A percentile compares a stretch with the other conserved stretches of the same genome.
Conservation (phyloP, 2,888 invertebrate species). For the Alsophila aescularia region DNA sequence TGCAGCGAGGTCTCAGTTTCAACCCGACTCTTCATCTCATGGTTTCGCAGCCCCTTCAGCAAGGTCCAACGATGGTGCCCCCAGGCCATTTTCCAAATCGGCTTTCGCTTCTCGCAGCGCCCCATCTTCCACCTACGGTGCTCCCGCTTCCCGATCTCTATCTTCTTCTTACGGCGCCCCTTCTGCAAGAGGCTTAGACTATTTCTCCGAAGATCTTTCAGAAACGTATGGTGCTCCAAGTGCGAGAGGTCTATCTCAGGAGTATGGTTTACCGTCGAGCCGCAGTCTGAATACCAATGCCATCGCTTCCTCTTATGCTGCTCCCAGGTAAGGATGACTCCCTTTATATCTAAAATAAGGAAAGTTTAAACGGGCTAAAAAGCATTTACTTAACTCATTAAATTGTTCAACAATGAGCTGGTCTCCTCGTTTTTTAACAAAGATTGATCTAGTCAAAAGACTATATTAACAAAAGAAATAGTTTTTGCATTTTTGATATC, state of each 20-base stretch:
- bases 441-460: too few relatives aligned
- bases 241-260: conserved; percentile 54
- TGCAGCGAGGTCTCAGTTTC: conserved; percentile 9
- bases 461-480: too few relatives aligned
- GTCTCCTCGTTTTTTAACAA: too few relatives aligned
- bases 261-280: conserved; percentile 74
- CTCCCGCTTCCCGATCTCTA: conserved; percentile 16
- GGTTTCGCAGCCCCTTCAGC: background rate
- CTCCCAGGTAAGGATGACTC: conserved; percentile 46
- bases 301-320: conserved; percentile 61
- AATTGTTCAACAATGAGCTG: too few relatives aligned
- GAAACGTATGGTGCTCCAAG: conserved; percentile 73
- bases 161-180: conserved; percentile 17
- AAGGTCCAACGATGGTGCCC: conserved; percentile 16
- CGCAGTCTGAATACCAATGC: conserved; percentile 59
- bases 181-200: conserved; percentile 45
- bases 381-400: too few relatives aligned
- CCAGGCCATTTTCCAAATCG: conserved; percentile 12
- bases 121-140: conserved; percentile 9
- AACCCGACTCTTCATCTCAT: background rate
- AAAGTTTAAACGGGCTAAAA: too few relatives aligned
- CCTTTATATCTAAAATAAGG: background rate
- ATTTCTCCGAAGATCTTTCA: conserved; percentile 41
- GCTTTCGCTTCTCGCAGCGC: conserved; percentile 12
- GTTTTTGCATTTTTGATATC: too few relatives aligned